A percentile compares a stretch with the other conserved stretches of the same genome.
phyloP scores from a whole-genome alignment of 2,113 vertebrate genomes.

The Paramormyrops kingsleyae region DNA sequence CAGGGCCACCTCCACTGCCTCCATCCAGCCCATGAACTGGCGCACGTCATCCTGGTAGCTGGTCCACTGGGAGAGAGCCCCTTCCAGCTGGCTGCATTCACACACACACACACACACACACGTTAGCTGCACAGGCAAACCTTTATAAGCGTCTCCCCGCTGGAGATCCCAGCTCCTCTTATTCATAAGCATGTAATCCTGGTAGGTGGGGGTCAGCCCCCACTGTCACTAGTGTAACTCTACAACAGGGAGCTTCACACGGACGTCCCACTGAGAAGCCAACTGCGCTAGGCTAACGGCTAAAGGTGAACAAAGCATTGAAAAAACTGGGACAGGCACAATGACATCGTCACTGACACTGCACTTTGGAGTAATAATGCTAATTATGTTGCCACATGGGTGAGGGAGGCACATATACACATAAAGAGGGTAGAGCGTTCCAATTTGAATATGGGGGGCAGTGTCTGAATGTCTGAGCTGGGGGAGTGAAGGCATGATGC shows the following conservation, averaged over 20 bases:
- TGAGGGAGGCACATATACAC: not conserved
- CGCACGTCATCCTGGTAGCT: conserved; percentile 92
- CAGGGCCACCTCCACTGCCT: conserved; percentile 74
- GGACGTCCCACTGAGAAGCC: not conserved
- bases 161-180: not conserved
- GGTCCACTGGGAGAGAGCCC: conserved; percentile 91
- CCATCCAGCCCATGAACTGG: conserved; percentile 90
- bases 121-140: not conserved
- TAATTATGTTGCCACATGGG: not conserved
- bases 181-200: not conserved
- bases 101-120: not conserved
- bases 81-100: conserved; percentile 81
- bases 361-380: not conserved
- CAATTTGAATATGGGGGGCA: not conserved
- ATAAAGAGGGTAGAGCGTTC: no score
- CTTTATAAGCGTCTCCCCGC: not conserved
- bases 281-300: not conserved
- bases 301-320: not conserved
- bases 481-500: not conserved
- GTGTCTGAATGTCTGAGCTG: not conserved
- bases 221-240: not conserved
- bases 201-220: not conserved
- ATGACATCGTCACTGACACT: not conserved
- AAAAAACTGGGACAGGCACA: not conserved
- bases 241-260: not conserved